Conservation (phyloP, 2,888 invertebrate genomes). For the Meta bourneti region DNA sequence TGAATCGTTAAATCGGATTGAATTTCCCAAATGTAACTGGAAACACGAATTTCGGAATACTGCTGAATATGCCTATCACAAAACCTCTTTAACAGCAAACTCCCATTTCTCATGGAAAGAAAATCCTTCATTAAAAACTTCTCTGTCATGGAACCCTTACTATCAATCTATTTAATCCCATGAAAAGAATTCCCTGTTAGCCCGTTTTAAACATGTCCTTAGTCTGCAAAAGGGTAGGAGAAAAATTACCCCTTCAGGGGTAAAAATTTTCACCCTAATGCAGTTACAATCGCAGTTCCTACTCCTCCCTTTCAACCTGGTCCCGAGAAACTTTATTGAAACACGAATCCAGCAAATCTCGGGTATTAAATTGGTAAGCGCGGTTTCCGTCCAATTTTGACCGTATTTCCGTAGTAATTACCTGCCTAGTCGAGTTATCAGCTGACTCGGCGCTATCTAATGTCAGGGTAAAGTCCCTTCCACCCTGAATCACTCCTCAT, state of each 20-base stretch:
- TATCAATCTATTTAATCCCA: slow-evolving; percentile 72
- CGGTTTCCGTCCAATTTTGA: slow-evolving; percentile 76
- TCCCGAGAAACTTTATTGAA: slow-evolving; percentile 65
- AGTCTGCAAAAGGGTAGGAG: slow-evolving; percentile 48
- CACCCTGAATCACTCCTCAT: slow-evolving; percentile 74
- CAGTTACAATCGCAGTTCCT: slow-evolving; percentile 65
- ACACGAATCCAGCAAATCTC: slow-evolving; percentile 69
- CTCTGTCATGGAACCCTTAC: slow-evolving; percentile 40
- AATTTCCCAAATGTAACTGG: slow-evolving; percentile 2
- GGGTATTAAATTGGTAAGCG: slow-evolving; percentile 74
- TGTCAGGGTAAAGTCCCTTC: slow-evolving; percentile 61
- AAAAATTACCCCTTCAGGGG: slow-evolving; percentile 42
- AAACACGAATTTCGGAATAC: slow-evolving; percentile 2
- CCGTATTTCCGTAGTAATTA: slow-evolving; percentile 77
- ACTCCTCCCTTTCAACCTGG: slow-evolving; percentile 15
- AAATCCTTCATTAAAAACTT: slow-evolving; percentile 65
- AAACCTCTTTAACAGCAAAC: slow-evolving; percentile 51
- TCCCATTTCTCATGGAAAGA: slow-evolving; percentile 38
- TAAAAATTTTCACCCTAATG: slow-evolving; percentile 61
- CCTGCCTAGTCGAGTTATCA: slow-evolving; percentile 75
- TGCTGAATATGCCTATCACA: slow-evolving; percentile 65
- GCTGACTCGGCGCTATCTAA: slow-evolving; percentile 76
- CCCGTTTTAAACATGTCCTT: slow-evolving; percentile 61
- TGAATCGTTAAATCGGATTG: slow-evolving; percentile 16
- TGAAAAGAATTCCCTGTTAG: slow-evolving; percentile 66